Evolutionary conservation across 1,140 invertebrate species (phyloP).

Genomic region (Drosophila kohkoa): DNA sequence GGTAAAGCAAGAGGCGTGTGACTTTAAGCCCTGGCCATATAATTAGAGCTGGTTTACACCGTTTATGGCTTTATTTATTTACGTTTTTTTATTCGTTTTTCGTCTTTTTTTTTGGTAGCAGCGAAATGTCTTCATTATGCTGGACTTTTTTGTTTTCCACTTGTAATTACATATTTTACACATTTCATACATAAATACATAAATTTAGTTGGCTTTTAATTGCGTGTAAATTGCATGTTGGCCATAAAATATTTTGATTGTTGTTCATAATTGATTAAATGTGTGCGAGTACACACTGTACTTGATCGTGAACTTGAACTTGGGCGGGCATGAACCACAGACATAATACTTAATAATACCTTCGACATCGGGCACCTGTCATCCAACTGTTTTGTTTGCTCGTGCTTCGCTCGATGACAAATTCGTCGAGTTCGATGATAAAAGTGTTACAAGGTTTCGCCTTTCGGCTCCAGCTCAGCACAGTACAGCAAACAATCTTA

Average conservation of each 20-base stretch:
- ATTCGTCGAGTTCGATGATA: constrained; percentile 29
- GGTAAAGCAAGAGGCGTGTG: background rate
- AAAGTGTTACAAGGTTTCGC: constrained; percentile 56
- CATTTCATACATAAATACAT: constrained; percentile 12
- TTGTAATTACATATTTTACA: constrained; percentile 14
- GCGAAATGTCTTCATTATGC: constrained; percentile 61
- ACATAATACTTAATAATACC: constrained; percentile 46
- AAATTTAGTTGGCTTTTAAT: constrained; percentile 50
- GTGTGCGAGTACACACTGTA: constrained; percentile 28
- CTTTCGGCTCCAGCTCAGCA: background rate
- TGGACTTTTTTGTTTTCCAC: constrained; percentile 16
- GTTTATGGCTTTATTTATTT: constrained; percentile 20
- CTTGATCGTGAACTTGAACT: constrained; percentile 62
- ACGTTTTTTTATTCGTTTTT: too few relatives aligned
- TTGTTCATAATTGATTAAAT: constrained; percentile 51
- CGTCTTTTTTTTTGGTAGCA: constrained; percentile 26
- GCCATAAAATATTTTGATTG: constrained; percentile 47
- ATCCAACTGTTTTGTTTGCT: background rate
- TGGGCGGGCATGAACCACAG: constrained; percentile 30
- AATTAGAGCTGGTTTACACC: constrained; percentile 43
- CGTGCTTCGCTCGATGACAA: constrained; percentile 19
- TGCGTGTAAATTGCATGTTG: constrained; percentile 45
- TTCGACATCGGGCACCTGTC: constrained; percentile 4
- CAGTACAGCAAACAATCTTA: too few relatives aligned
- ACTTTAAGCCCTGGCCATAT: constrained; percentile 21